Conservation (phyloP, 2,888 invertebrate genomes). For the Macrophya alboannulata region DNA sequence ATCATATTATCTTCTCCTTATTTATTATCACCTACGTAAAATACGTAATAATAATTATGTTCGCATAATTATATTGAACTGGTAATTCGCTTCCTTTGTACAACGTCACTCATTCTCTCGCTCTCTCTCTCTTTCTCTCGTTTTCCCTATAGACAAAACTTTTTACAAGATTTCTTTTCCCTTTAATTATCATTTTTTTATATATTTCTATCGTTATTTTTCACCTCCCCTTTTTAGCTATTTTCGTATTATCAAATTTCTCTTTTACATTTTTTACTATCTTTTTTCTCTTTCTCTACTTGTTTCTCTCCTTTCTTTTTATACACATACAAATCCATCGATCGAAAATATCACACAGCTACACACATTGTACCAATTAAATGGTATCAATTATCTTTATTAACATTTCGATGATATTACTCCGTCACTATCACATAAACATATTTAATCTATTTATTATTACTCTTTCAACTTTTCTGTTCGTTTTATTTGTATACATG, state of each 20-base stretch:
- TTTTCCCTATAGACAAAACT: constrained; percentile 2
- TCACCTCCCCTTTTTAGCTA: not conserved
- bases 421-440: no score
- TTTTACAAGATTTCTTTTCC: constrained; percentile 57
- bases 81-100: constrained; percentile 33
- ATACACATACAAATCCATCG: not conserved
- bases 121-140: not conserved
- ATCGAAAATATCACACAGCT: constrained; percentile 31
- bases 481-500: not conserved
- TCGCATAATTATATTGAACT: constrained; percentile 1
- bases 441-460: no score
- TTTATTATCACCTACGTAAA: not conserved
- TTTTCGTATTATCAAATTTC: not conserved
- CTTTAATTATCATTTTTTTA: not conserved
- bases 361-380: not conserved
- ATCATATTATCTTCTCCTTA: not conserved
- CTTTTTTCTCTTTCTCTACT: constrained; percentile 51
- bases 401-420: constrained; percentile 1
- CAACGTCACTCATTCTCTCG: not conserved
- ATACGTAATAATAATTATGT: not conserved
- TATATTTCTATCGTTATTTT: not conserved
- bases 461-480: no score
- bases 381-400: not conserved
- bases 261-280: constrained; percentile 24
- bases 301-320: constrained; percentile 48